A percentile compares a stretch with the other conserved stretches of the same genome.
Conservation (phyloP, 2,888 invertebrate genomes). For the Geotrupes spiniger region DNA sequence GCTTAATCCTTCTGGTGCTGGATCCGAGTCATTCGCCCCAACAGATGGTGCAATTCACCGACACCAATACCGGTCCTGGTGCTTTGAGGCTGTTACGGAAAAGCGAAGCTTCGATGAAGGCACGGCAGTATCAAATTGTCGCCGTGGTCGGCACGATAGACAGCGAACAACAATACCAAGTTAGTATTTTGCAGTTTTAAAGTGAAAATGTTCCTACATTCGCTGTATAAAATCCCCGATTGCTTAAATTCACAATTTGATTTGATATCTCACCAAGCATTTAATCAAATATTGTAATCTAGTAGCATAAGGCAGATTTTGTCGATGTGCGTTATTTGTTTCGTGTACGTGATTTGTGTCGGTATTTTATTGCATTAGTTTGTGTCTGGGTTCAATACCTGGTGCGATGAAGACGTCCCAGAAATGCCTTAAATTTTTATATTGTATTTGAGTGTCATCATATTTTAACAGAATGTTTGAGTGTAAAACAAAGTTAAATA, state of each 20-base stretch:
- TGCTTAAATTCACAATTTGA: not conserved
- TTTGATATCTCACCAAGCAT: too few relatives aligned
- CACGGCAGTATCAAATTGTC: conserved; percentile 84
- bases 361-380: too few relatives aligned
- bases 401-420: too few relatives aligned
- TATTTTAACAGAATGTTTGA: too few relatives aligned
- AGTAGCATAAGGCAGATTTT: not conserved
- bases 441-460: too few relatives aligned
- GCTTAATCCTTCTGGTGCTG: conserved; percentile 68
- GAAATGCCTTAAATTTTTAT: too few relatives aligned
- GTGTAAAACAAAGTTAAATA: too few relatives aligned
- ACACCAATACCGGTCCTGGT: conserved; percentile 57
- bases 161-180: conserved; percentile 73
- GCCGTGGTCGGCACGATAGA: conserved; percentile 72
- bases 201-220: not conserved
- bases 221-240: not conserved
- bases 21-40: conserved; percentile 83
- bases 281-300: not conserved
- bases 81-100: conserved; percentile 69
- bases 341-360: too few relatives aligned
- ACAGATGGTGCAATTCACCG: conserved; percentile 69
- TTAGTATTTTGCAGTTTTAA: conserved; percentile 38
- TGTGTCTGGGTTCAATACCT: too few relatives aligned
- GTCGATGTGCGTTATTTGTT: too few relatives aligned
- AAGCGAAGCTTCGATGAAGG: conserved; percentile 73